A percentile compares a stretch with the other conserved stretches of the same genome.
phyloP scores from a whole-genome alignment of 2,797 vertebrate species.

The Xenops minutus region DNA sequence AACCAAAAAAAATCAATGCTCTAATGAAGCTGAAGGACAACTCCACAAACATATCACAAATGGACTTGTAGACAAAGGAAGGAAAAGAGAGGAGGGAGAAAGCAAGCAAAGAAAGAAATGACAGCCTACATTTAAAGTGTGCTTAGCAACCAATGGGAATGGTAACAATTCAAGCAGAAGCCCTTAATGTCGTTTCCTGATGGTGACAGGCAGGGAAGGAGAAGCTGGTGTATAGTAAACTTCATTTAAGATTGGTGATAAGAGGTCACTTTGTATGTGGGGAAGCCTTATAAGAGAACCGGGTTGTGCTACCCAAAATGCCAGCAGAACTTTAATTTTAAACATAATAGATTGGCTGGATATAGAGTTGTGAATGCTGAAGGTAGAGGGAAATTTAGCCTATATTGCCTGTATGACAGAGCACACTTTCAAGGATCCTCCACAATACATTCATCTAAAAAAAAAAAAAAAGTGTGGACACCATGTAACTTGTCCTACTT shows the following conservation, averaged over 20 bases:
- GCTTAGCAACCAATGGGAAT: constrained; percentile 9
- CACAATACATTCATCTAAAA: background rate
- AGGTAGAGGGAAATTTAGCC: background rate
- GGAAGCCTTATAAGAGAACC: background rate
- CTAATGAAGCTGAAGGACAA: constrained; percentile 38
- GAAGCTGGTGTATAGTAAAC: background rate
- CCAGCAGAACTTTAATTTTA: background rate
- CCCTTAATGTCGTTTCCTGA: background rate
- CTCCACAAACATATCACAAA: constrained; percentile 35
- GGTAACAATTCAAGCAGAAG: background rate
- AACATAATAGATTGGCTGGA: background rate
- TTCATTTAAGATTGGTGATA: background rate
- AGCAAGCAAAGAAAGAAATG: background rate
- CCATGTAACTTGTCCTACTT: background rate
- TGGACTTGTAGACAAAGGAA: background rate
- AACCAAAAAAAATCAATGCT: constrained; percentile 17
- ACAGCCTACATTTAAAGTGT: background rate
- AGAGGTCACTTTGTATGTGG: background rate
- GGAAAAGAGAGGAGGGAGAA: background rate
- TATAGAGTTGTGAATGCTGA: background rate
- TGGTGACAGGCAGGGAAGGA: background rate
- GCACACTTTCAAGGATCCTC: background rate
- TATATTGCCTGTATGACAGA: background rate
- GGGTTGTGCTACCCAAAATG: background rate
- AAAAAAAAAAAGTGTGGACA: background rate